phyloP scores from a whole-genome alignment of 2,797 vertebrate species.

The Anguilla pacifica region DNA sequence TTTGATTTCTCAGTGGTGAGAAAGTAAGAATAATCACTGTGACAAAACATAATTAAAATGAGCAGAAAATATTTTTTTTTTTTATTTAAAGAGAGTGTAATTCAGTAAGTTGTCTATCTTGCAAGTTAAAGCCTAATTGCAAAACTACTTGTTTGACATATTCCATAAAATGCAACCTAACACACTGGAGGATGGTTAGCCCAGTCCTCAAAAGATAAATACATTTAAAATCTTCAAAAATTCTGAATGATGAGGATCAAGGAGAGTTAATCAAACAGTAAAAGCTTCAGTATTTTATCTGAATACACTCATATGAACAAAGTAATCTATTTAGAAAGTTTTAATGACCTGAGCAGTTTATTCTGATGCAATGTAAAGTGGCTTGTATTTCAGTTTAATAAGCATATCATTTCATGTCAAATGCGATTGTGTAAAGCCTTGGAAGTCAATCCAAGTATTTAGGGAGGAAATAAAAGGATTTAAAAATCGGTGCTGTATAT shows the following conservation, averaged over 20 bases:
- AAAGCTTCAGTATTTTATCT: conserved; percentile 64
- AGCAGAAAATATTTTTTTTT: not conserved
- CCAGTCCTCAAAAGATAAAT: not conserved
- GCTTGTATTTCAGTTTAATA: conserved; percentile 66
- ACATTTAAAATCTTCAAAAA: not conserved
- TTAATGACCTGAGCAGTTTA: conserved; percentile 70
- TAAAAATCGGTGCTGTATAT: conserved; percentile 38
- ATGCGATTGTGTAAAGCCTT: conserved; percentile 58
- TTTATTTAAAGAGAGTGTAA: not conserved
- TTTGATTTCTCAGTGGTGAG: not conserved
- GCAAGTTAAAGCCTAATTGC: not conserved
- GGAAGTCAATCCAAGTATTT: conserved; percentile 65
- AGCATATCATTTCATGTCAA: conserved; percentile 68
- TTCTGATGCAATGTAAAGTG: conserved; percentile 69
- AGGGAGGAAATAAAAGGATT: conserved; percentile 68
- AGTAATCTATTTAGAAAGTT: conserved; percentile 64
- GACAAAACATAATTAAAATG: not conserved
- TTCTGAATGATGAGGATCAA: not conserved
- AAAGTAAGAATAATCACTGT: too few species aligned
- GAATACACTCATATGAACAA: conserved; percentile 31
- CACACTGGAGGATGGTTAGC: not conserved
- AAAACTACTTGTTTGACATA: not conserved
- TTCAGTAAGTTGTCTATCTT: not conserved
- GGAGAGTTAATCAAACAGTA: conserved; percentile 44
- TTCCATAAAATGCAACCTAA: not conserved